Conservation (phyloP, 2,113 vertebrate genomes). For the Zootoca vivipara region DNA sequence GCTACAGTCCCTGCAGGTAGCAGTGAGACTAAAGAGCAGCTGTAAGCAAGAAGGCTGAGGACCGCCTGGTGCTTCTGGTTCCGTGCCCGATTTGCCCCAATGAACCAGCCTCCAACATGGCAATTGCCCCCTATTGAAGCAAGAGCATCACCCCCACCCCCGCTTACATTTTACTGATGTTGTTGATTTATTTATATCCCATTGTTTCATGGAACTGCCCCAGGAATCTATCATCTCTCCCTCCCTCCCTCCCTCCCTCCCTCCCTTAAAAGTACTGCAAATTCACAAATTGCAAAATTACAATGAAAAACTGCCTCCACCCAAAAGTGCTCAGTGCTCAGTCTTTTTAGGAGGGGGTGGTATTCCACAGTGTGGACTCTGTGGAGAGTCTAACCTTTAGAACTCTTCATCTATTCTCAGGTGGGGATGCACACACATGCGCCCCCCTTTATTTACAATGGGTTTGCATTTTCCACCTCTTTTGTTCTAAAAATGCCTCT, state of each 20-base stretch:
- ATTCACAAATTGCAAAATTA: background rate
- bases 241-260: too few species aligned
- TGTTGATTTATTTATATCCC: background rate
- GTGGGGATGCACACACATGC: background rate
- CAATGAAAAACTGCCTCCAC: background rate
- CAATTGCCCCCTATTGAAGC: background rate
- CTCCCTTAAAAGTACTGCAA: background rate
- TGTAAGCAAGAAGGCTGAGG: too few species aligned
- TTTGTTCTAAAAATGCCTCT: background rate
- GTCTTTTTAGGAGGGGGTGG: too few species aligned
- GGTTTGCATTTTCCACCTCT: background rate
- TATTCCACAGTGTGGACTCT: too few species aligned
- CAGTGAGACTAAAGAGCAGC: too few species aligned
- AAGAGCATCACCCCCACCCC: background rate
- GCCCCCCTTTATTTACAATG: background rate
- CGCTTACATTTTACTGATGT: background rate
- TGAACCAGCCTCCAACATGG: background rate
- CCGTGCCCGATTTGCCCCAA: too few species aligned
- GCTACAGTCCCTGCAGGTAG: too few species aligned
- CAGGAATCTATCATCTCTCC: too few species aligned
- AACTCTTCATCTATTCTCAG: too few species aligned
- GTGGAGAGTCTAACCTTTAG: too few species aligned
- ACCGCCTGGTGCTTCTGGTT: too few species aligned
- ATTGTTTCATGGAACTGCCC: background rate
- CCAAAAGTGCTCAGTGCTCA: background rate